These are phyloP conservation scores for Chrysodeixis includens DNA, from an alignment of 2,888 invertebrate species.

Conservation along the genomic window DNA sequence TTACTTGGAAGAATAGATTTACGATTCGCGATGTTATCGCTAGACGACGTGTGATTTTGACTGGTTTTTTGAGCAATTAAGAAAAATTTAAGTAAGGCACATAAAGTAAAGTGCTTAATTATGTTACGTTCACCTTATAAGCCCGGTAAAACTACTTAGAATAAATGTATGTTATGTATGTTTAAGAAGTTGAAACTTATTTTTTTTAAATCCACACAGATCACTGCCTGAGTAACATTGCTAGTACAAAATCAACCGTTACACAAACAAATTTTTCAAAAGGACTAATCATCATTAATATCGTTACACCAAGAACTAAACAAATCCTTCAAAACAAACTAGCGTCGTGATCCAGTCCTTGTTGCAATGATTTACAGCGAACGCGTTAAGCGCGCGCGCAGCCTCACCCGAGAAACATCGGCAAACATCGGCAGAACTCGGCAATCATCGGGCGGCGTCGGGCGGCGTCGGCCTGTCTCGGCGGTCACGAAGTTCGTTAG, in stretches of 20 bases:
- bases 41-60: constrained; percentile 36
- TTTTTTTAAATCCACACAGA: too few species aligned
- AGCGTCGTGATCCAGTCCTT: constrained; percentile 50
- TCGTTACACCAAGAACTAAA: constrained; percentile 43
- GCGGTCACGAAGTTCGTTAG: constrained; percentile 58
- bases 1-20: constrained; percentile 48
- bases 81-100: constrained; percentile 9
- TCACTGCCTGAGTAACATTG: too few species aligned
- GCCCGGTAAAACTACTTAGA: not conserved
- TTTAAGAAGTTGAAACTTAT: not conserved
- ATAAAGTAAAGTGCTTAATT: constrained; percentile 9
- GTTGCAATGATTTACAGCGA: constrained; percentile 57
- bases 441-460: constrained; percentile 64
- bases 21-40: constrained; percentile 49
- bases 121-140: not conserved
- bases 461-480: constrained; percentile 65
- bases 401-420: constrained; percentile 59
- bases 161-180: not conserved
- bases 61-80: constrained; percentile 22
- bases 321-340: constrained; percentile 50
- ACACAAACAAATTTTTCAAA: constrained; percentile 18
- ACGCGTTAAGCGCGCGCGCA: constrained; percentile 62
- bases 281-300: constrained; percentile 40
- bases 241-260: too few species aligned
- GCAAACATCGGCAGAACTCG: constrained; percentile 51